These are phyloP conservation scores for Porites lobata DNA, from an alignment of 92 coral and sea anemone species.

Conservation along the genomic window DNA sequence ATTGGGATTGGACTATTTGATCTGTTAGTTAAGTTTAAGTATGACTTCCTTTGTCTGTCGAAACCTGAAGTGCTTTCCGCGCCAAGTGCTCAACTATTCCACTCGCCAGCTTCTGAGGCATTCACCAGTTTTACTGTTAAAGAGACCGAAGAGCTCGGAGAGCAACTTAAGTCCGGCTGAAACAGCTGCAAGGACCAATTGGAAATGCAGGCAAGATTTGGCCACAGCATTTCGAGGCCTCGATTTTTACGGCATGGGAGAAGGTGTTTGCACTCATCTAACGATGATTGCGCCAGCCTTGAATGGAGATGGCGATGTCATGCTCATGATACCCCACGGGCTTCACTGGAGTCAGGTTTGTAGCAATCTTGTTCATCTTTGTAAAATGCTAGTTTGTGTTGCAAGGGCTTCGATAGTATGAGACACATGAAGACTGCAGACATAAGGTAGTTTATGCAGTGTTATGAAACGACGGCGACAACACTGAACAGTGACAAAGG, in stretches of 20 bases:
- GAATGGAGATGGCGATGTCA: conserved; percentile 75
- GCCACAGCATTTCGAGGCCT: conserved; percentile 73
- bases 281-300: conserved; percentile 79
- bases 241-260: conserved; percentile 49
- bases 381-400: no score
- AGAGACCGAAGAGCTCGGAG: conserved; percentile 19
- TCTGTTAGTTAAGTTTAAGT: no score
- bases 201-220: conserved; percentile 68
- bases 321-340: conserved; percentile 70
- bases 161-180: not conserved
- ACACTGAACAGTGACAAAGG: no score
- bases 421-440: no score
- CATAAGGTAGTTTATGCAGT: no score
- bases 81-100: not conserved
- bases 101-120: not conserved
- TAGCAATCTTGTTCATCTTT: no score
- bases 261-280: conserved; percentile 73
- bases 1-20: no score
- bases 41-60: not conserved
- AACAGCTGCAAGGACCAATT: conserved; percentile 28
- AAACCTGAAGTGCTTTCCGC: not conserved
- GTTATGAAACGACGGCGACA: no score
- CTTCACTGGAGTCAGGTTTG: conserved; percentile 83
- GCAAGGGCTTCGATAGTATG: no score
- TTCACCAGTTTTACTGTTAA: not conserved